A percentile compares a stretch with the other conserved stretches of the same genome.
phyloP scores from a whole-genome alignment of 1,140 invertebrate species.

The Calosoma granatense region DNA sequence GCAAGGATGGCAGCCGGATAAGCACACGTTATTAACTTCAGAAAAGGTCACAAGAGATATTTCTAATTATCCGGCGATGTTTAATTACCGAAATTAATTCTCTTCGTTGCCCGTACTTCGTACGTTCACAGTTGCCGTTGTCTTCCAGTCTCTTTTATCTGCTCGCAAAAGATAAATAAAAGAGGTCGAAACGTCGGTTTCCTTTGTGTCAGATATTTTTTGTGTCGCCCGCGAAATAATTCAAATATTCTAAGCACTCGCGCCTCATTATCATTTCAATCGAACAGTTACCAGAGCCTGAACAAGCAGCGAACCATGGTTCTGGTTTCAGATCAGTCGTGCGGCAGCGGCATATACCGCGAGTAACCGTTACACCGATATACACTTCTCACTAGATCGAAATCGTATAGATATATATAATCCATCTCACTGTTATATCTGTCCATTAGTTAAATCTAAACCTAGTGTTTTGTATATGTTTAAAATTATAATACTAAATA shows the following conservation, averaged over 20 bases:
- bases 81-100: background rate
- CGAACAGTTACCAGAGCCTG: background rate
- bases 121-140: background rate
- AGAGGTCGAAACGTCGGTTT: background rate
- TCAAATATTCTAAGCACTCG: conserved; percentile 1
- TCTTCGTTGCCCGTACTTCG: background rate
- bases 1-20: no score
- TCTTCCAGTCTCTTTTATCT: background rate
- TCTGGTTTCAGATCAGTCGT: no score
- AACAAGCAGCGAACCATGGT: no score
- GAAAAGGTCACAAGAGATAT: background rate
- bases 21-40: no score
- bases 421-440: no score
- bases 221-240: background rate
- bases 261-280: background rate
- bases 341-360: no score
- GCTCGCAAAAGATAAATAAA: background rate
- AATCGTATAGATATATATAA: no score
- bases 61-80: background rate
- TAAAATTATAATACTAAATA: no score
- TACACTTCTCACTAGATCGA: no score
- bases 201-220: background rate
- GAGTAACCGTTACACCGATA: no score
- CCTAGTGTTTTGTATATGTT: no score
- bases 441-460: no score